Percentiles rank a stretch among this genome's conserved stretches.
These are phyloP conservation scores for Yasuhikotakia modesta DNA, from an alignment of 2,797 vertebrate species.

Conservation along the genomic window DNA sequence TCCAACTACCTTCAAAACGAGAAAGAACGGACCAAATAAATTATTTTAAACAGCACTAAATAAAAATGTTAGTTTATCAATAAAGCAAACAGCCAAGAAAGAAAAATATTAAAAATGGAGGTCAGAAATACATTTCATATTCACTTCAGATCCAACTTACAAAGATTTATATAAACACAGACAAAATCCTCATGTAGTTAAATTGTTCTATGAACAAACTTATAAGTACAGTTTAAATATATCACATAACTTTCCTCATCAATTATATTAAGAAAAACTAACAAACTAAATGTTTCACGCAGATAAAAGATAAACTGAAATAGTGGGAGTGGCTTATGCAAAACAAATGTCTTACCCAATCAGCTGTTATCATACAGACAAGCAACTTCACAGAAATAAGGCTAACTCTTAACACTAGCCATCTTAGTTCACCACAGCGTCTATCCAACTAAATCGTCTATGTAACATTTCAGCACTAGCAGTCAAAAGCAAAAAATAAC, in stretches of 20 bases:
- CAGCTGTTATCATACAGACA: background rate
- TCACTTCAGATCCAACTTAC: conserved; percentile 51
- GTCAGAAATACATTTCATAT: conserved; percentile 46
- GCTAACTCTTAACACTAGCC: background rate
- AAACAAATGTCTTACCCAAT: background rate
- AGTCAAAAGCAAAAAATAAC: background rate
- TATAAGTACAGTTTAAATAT: background rate
- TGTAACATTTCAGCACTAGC: background rate
- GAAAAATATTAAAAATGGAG: background rate
- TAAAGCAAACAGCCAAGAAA: background rate
- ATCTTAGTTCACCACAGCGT: background rate
- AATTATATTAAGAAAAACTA: background rate
- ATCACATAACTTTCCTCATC: background rate
- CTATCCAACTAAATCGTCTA: too few relatives aligned
- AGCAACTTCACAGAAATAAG: background rate
- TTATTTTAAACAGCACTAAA: too few relatives aligned
- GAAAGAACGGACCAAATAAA: background rate
- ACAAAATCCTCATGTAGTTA: background rate
- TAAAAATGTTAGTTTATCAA: background rate
- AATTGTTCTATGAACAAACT: background rate
- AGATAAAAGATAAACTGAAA: background rate
- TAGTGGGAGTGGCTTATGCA: background rate
- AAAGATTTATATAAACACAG: background rate
- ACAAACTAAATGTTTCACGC: background rate
- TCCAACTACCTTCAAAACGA: background rate